Percentiles rank a stretch among this genome's conserved stretches.
Conservation (phyloP, 2,888 invertebrate species). For the Megastigmus dorsalis region DNA sequence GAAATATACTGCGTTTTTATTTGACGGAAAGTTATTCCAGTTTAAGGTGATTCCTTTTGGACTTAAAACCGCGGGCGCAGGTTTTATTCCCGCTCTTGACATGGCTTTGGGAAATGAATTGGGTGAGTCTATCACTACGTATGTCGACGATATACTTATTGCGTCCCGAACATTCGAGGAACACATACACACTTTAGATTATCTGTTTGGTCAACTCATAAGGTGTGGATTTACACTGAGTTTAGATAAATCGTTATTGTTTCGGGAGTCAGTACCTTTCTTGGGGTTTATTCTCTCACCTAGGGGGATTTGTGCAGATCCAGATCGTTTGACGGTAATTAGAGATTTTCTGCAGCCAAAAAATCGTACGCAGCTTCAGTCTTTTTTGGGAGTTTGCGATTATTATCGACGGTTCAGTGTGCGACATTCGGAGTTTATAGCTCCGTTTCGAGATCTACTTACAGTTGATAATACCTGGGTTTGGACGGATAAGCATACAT, state of each 20-base stretch:
- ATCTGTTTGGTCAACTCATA: not conserved
- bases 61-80: not conserved
- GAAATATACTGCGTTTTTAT: constrained; percentile 1
- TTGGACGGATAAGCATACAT: not conserved
- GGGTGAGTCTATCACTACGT: not conserved
- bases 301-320: not conserved
- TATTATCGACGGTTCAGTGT: not conserved
- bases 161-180: not conserved
- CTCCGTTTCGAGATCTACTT: not conserved
- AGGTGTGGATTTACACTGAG: not conserved
- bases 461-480: too few species aligned
- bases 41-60: not conserved
- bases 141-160: not conserved
- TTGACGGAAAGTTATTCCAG: not conserved
- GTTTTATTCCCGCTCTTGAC: not conserved
- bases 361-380: too few species aligned
- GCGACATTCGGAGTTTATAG: not conserved
- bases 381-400: not conserved
- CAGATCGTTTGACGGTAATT: not conserved
- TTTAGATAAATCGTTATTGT: not conserved
- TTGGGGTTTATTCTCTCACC: not conserved
- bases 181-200: not conserved
- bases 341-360: not conserved
- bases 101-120: not conserved
- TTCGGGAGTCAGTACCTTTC: not conserved